phyloP scores from a whole-genome alignment of 2,888 invertebrate genomes.

The Rhogogaster chlorosoma region DNA sequence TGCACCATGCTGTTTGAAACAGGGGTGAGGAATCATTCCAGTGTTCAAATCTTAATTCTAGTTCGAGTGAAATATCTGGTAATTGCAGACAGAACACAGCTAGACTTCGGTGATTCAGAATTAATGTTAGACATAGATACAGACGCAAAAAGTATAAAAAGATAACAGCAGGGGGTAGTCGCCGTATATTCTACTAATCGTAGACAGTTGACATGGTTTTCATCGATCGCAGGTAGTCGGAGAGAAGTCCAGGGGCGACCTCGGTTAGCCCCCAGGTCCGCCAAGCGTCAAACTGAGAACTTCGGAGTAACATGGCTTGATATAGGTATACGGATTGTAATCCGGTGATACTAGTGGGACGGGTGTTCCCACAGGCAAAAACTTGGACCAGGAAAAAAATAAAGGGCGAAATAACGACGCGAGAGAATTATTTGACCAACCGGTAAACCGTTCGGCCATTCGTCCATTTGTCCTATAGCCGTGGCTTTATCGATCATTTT shows the following conservation, averaged over 20 bases:
- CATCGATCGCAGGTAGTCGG: conserved; percentile 8
- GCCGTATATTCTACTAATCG: background rate
- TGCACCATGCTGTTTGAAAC: background rate
- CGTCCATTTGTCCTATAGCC: background rate
- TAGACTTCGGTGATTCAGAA: background rate
- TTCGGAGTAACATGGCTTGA: background rate
- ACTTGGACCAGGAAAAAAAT: background rate
- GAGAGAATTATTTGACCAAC: background rate
- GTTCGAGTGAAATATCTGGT: background rate
- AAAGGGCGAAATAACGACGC: background rate
- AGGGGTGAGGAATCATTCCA: background rate
- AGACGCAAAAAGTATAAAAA: background rate
- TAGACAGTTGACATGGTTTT: background rate
- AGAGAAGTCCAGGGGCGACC: background rate
- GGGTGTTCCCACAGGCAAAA: background rate
- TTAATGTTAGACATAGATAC: background rate
- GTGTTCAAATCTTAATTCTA: background rate
- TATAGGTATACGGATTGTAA: background rate
- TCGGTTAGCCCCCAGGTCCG: background rate
- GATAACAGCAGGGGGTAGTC: background rate
- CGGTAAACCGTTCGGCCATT: background rate
- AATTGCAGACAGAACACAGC: background rate
- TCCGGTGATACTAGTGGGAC: background rate
- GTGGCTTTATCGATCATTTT: conserved; percentile 3
- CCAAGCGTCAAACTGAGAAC: background rate